Conservation (phyloP, 2,888 invertebrate species). For the Craniophora ligustri region DNA sequence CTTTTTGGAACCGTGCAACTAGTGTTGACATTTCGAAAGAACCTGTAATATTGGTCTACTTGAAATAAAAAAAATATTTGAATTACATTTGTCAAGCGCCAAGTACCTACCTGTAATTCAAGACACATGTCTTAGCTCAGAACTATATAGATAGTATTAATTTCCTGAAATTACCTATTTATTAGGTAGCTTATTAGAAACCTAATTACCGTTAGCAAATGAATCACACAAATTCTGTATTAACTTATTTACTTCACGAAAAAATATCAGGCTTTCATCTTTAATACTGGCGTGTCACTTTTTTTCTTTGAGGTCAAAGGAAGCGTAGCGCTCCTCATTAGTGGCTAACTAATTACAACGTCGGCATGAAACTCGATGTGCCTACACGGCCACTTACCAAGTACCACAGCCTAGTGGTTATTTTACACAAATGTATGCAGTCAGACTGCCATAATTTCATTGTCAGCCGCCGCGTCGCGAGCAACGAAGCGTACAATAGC, state of each 20-base stretch:
- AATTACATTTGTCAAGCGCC: no score
- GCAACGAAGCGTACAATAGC: conserved; percentile 23
- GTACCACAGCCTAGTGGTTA: conserved; percentile 8
- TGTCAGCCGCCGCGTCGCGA: conserved; percentile 1
- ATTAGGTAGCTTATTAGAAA: no score
- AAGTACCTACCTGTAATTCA: no score
- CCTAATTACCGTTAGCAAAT: background rate
- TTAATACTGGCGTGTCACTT: background rate
- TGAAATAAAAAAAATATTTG: no score
- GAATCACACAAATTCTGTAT: background rate
- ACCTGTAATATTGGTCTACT: no score
- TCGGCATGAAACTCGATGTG: background rate
- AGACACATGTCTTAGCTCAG: no score
- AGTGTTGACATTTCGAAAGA: no score
- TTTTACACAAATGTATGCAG: conserved; percentile 40
- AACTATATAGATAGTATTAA: no score
- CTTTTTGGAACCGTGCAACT: no score
- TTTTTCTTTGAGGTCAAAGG: background rate
- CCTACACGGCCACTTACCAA: background rate
- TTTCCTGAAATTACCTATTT: no score
- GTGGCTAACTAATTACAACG: conserved; percentile 5
- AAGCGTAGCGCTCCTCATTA: background rate
- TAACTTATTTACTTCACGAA: background rate
- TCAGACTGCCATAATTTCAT: conserved; percentile 18
- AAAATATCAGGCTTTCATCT: background rate